Conservation (phyloP, 2,113 vertebrate genomes). For the Ivindomyrus marchei region DNA sequence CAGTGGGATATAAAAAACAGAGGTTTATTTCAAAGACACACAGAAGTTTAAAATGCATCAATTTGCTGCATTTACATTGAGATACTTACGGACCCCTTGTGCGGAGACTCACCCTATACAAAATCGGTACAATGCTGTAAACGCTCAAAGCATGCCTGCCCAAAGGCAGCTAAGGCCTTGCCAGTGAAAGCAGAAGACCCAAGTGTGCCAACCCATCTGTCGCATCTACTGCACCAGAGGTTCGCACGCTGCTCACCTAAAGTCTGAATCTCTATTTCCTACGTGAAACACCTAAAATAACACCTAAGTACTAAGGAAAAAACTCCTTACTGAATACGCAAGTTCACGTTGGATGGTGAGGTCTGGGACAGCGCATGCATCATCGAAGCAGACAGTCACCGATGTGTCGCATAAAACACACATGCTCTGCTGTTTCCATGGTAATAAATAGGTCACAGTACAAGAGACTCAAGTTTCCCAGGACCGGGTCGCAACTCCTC, state of each 20-base stretch:
- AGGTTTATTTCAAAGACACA: conserved; percentile 19
- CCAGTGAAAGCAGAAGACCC: neutral
- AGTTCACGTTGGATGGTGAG: neutral
- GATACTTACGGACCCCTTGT: neutral
- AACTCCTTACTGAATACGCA: neutral
- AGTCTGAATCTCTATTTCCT: neutral
- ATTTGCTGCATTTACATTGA: neutral
- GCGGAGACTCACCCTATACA: neutral
- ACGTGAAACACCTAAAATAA: neutral
- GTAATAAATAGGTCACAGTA: conserved; percentile 17
- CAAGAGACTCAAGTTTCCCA: conserved; percentile 11
- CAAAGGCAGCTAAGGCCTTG: neutral
- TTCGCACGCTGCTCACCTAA: neutral
- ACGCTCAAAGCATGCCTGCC: neutral
- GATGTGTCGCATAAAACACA: neutral
- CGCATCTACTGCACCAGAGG: neutral
- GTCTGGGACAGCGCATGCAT: conserved; percentile 7
- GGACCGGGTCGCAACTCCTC: neutral
- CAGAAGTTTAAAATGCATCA: conserved; percentile 13
- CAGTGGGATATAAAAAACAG: conserved; percentile 1
- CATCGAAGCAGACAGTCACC: neutral
- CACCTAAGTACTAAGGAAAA: neutral
- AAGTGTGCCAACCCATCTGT: neutral
- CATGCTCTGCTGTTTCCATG: neutral
- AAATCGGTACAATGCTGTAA: neutral